A percentile compares a stretch with the other conserved stretches of the same genome.
phyloP scores from a whole-genome alignment of 2,113 vertebrate genomes.

The Melanerpes aurifrons region DNA sequence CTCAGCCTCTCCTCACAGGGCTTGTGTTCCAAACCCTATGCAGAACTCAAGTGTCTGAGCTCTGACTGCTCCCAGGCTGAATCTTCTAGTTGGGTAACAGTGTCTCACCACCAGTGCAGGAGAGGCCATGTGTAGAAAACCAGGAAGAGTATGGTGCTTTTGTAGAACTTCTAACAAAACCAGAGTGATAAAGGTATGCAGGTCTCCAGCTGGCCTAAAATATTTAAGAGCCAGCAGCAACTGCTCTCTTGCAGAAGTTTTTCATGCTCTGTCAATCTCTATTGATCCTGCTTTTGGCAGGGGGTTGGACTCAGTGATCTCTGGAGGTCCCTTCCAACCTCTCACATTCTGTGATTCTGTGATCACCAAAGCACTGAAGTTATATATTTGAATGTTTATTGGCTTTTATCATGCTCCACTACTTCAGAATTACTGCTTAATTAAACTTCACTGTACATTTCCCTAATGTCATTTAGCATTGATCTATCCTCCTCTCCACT shows the following conservation, averaged over 20 bases:
- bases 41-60: not conserved
- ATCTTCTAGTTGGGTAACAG: not conserved
- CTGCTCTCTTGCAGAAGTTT: not conserved
- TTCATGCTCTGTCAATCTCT: not conserved
- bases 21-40: too few relatives aligned
- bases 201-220: not conserved
- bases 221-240: not conserved
- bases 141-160: not conserved
- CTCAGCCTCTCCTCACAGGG: too few relatives aligned
- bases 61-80: not conserved
- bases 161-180: not conserved
- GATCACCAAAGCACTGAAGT: not conserved
- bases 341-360: not conserved
- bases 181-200: not conserved
- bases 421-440: slow-evolving; percentile 19
- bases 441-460: slow-evolving; percentile 8
- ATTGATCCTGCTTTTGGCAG: too few relatives aligned
- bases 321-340: too few relatives aligned
- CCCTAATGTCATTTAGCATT: not conserved
- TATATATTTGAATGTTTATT: not conserved
- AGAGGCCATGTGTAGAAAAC: not conserved
- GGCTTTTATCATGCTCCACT: not conserved
- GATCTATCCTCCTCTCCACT: not conserved
- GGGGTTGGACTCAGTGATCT: too few relatives aligned
- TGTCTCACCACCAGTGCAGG: not conserved